Evolutionary conservation across 2,797 vertebrate genomes (phyloP).

Genomic region (Rhinogobio ventralis): DNA sequence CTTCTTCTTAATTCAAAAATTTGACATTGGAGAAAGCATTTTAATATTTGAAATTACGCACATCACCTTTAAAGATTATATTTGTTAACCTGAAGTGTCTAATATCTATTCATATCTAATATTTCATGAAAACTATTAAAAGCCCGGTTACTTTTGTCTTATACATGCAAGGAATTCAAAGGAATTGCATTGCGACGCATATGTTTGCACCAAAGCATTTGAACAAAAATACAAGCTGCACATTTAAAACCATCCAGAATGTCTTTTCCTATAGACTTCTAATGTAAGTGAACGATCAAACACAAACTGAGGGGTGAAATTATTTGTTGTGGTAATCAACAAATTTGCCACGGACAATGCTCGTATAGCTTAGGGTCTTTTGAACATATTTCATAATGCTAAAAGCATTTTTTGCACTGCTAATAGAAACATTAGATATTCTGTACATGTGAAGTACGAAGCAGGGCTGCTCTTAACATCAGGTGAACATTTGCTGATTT

Average conservation of each 20-base stretch:
- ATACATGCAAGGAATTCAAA: too few species aligned
- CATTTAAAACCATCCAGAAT: neutral
- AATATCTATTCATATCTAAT: too few species aligned
- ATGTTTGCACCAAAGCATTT: neutral
- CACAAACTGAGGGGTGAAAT: neutral
- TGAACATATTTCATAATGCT: neutral
- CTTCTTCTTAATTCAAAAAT: too few species aligned
- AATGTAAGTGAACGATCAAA: neutral
- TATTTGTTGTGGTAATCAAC: neutral
- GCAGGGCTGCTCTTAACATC: constrained; percentile 60
- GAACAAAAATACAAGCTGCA: neutral
- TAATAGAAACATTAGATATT: neutral
- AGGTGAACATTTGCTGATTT: constrained; percentile 58
- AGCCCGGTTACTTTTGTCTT: too few species aligned
- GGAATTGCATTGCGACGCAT: too few species aligned
- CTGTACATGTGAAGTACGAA: constrained; percentile 42
- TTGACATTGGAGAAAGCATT: too few species aligned
- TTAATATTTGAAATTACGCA: too few species aligned
- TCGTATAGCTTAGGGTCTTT: too few species aligned
- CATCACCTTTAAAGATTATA: too few species aligned
- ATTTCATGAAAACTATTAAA: too few species aligned
- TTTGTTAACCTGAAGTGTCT: too few species aligned
- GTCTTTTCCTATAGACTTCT: neutral
- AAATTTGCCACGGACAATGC: neutral
- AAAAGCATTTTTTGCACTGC: neutral